Percentiles rank a stretch among this genome's conserved stretches.
Conservation (phyloP, 2,113 vertebrate genomes). For the Callithrix jacchus region DNA sequence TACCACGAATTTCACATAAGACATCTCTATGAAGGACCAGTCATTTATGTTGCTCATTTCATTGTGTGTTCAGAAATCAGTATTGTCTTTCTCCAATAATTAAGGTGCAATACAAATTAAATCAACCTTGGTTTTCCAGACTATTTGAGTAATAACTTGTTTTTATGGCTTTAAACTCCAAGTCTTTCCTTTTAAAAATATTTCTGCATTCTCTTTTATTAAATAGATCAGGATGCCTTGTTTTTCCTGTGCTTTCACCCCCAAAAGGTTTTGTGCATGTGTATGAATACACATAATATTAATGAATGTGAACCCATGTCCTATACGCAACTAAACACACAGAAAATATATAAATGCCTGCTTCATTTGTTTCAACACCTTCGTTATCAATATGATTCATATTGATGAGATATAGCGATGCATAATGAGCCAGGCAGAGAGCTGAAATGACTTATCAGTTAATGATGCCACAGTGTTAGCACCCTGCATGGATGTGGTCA, state of each 20-base stretch:
- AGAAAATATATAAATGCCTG: constrained; percentile 44
- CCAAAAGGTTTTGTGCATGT: constrained; percentile 60
- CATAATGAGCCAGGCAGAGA: constrained; percentile 46
- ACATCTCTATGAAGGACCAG: neutral
- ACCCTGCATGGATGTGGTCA: constrained; percentile 48
- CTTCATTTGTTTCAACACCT: constrained; percentile 25
- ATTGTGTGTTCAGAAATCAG: constrained; percentile 28
- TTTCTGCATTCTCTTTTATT: constrained; percentile 47
- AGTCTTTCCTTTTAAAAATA: constrained; percentile 34
- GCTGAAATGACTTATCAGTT: constrained; percentile 26
- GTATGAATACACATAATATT: constrained; percentile 43
- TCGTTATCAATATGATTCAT: neutral
- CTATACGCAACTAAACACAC: constrained; percentile 28
- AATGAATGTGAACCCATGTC: constrained; percentile 56
- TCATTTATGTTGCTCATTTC: neutral
- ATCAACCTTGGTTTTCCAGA: constrained; percentile 37
- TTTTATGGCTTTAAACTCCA: constrained; percentile 58
- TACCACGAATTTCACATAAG: fast-evolving
- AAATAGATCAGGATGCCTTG: constrained; percentile 40
- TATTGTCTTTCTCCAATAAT: constrained; percentile 60
- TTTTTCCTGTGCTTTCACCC: constrained; percentile 20
- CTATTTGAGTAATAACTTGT: constrained; percentile 44
- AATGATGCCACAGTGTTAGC: constrained; percentile 38
- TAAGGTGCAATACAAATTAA: constrained; percentile 63
- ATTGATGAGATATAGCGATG: constrained; percentile 2